Evolutionary conservation across 2,888 invertebrate genomes (phyloP), one percentile per base, ranked within the genome.

Genomic region (Drosophila algonquin): DNA sequence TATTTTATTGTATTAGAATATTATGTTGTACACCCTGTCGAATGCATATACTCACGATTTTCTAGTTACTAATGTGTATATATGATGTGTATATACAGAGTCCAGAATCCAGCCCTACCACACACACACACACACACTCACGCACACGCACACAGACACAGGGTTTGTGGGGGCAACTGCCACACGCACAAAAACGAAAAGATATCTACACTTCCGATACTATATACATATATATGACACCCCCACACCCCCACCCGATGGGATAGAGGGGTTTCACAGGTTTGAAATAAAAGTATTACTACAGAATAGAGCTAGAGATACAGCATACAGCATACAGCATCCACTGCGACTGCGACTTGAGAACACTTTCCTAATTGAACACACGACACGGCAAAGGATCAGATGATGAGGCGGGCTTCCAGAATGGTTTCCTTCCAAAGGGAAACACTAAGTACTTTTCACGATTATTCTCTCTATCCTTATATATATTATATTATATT

Each of bases 201-300:
- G 30, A 4, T 18, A 4, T 30, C 30, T 30, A 8, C 24, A 24
- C 24, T 24, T 24, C 24, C 24, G 24, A 24, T 24, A 24, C 24
- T 24, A 24, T 24, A 24, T 24, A 24, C 4, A 24, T 24, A 24
- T 24, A 24, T 24, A 24, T 24, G 24, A 24, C 24, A 24, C 4
- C 30, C 30, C 7, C 30, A 46, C 21, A 18, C 0, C 21, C 9
- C 48, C 52, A 52, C 9, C 27, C 6, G 24, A 35, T 27, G 18
- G 10, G 12, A 55, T 1, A 48, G 7, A 48, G 53, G 27, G 40
- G 14, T n/a, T 30, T 21, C 35, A 52, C 73, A 72, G 71, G 73
- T 53, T 53, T 63, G 53, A 58, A 72, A 58, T 54, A 16, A 63
- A 72, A 73, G 69, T 69, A 69, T 69, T 69, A 69, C 69, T 69